These are phyloP conservation scores for Nipponia nippon DNA, from an alignment of 2,113 vertebrate genomes.

Conservation along the genomic window DNA sequence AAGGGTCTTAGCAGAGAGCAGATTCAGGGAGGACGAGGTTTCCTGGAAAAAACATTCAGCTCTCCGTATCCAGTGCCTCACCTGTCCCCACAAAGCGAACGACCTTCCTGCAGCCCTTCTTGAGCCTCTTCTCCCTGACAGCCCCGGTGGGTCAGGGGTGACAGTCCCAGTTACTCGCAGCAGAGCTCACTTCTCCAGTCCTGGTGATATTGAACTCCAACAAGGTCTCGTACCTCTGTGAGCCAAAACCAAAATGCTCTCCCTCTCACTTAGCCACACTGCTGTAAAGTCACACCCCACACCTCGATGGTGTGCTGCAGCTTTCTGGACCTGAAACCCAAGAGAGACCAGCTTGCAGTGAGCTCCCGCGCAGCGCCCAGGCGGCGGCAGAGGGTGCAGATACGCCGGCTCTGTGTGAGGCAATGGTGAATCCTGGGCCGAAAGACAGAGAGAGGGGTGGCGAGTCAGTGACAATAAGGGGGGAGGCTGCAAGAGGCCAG, in stretches of 20 bases:
- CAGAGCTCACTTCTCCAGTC: neutral
- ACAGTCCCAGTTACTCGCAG: neutral
- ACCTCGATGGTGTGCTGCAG: neutral
- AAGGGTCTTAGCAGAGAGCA: neutral
- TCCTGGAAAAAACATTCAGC: neutral
- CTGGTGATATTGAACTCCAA: neutral
- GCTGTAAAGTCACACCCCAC: neutral
- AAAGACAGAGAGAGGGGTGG: neutral
- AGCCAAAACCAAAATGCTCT: accelerated
- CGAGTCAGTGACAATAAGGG: neutral
- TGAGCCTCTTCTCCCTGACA: neutral
- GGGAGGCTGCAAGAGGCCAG: neutral
- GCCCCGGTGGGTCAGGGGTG: neutral
- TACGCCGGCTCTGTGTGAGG: accelerated
- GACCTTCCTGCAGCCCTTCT: neutral
- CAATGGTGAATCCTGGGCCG: neutral
- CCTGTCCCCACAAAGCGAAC: neutral
- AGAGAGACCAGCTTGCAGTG: accelerated
- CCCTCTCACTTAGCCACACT: accelerated
- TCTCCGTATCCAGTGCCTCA: neutral
- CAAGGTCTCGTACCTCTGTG: neutral
- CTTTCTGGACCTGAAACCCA: neutral
- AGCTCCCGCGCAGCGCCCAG: accelerated
- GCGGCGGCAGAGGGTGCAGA: neutral
- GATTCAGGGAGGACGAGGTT: neutral